Evolutionary conservation across 2,113 vertebrate species (phyloP).

Genomic region (Actenoides lindsayi): DNA sequence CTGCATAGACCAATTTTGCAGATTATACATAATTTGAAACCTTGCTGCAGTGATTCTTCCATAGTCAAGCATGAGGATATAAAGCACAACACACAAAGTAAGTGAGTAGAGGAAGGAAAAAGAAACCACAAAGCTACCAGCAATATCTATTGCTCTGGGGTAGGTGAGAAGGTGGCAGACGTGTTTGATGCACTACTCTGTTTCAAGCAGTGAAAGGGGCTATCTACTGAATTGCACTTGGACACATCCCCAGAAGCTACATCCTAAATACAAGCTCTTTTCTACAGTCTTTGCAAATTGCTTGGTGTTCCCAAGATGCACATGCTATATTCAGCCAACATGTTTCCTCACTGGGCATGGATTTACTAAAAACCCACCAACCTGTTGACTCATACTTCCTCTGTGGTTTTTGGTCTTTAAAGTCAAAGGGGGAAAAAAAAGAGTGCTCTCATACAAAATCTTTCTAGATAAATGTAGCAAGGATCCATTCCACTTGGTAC

Average conservation of each 20-base stretch:
- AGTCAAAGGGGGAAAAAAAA: neutral
- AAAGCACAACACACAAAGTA: neutral
- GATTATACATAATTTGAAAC: constrained; percentile 1
- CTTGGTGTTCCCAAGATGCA: neutral
- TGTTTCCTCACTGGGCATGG: neutral
- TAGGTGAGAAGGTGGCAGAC: neutral
- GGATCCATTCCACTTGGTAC: neutral
- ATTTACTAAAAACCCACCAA: neutral
- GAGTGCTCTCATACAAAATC: neutral
- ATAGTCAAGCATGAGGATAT: neutral
- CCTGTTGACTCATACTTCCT: neutral
- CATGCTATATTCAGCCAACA: neutral
- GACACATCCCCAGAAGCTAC: neutral
- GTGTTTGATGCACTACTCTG: neutral
- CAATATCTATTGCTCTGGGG: neutral
- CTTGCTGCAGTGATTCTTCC: neutral
- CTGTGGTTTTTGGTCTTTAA: neutral
- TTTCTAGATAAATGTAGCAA: neutral
- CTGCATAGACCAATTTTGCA: neutral
- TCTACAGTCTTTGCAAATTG: neutral
- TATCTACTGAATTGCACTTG: neutral
- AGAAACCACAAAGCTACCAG: neutral
- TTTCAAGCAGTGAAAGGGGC: neutral
- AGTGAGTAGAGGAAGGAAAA: neutral
- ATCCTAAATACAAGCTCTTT: neutral